phyloP scores from a whole-genome alignment of 2,113 vertebrate genomes.

The Cyprinus carpio region DNA sequence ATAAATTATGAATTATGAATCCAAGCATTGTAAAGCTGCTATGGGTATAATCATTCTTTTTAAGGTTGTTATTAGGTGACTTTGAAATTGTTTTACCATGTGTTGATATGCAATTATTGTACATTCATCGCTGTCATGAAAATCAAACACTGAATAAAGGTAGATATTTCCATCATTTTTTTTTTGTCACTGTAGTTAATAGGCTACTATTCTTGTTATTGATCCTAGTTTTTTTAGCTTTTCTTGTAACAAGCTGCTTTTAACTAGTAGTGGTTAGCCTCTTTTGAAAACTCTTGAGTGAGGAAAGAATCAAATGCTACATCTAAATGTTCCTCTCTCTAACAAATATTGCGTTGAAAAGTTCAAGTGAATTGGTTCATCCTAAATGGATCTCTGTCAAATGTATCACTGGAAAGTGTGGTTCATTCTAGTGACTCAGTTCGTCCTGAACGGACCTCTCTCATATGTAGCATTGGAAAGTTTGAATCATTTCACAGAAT shows the following conservation, averaged over 20 bases:
- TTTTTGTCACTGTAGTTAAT: not conserved
- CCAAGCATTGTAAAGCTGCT: not conserved
- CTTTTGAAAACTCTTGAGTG: no score
- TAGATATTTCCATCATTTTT: not conserved
- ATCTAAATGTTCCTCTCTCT: not conserved
- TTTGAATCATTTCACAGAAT: not conserved
- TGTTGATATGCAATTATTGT: conserved; percentile 25
- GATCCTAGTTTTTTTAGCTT: not conserved
- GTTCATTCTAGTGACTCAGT: no score
- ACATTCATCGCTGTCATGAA: not conserved
- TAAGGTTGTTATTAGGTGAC: conserved; percentile 12
- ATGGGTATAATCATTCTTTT: conserved; percentile 34
- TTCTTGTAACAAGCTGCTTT: not conserved
- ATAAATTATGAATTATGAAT: conserved; percentile 47
- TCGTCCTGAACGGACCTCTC: not conserved
- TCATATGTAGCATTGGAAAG: not conserved
- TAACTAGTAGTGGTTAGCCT: not conserved
- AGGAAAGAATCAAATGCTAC: not conserved
- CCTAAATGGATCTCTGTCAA: not conserved
- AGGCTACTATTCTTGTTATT: no score
- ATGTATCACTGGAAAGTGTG: not conserved
- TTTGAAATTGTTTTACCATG: conserved; percentile 10
- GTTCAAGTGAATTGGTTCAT: not conserved
- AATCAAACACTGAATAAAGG: not conserved
- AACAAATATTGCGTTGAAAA: not conserved